Conservation (phyloP, 2,888 invertebrate species). For the Yponomeuta malinellus region DNA sequence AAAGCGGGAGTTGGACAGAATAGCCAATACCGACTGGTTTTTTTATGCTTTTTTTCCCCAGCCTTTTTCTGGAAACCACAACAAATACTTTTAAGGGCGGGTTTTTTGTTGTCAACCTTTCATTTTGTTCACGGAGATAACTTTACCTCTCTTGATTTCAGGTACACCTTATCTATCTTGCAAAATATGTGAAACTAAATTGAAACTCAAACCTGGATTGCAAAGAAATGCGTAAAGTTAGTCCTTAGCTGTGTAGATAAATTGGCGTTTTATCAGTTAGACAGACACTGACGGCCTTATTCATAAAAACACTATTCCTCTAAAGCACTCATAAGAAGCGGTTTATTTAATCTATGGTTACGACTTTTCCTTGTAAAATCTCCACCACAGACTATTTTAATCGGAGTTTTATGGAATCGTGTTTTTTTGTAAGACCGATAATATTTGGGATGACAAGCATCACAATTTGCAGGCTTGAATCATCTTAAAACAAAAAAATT, state of each 20-base stretch:
- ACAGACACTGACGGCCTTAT: too few relatives aligned
- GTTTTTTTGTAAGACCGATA: background rate
- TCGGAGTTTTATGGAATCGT: too few relatives aligned
- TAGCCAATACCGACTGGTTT: conserved; percentile 72
- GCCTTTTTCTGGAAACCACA: conserved; percentile 67
- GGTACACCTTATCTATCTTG: background rate
- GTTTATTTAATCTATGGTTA: too few relatives aligned
- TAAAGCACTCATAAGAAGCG: too few relatives aligned
- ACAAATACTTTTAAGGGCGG: conserved; percentile 68
- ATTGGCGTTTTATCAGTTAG: too few relatives aligned
- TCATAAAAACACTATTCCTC: too few relatives aligned
- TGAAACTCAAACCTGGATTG: background rate
- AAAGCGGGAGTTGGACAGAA: conserved; percentile 64
- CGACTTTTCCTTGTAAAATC: too few relatives aligned
- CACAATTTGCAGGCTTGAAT: conserved; percentile 29
- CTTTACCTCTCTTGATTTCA: conserved; percentile 10
- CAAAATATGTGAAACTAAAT: background rate
- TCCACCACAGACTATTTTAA: too few relatives aligned
- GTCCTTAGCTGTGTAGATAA: too few relatives aligned
- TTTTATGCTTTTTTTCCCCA: conserved; percentile 58
- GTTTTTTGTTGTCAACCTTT: conserved; percentile 60
- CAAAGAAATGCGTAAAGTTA: background rate
- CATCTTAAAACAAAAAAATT: conserved; percentile 48
- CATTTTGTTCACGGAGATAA: conserved; percentile 59
- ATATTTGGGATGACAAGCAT: background rate